phyloP scores from a whole-genome alignment of 2,113 vertebrate species.

The Falco punctatus region DNA sequence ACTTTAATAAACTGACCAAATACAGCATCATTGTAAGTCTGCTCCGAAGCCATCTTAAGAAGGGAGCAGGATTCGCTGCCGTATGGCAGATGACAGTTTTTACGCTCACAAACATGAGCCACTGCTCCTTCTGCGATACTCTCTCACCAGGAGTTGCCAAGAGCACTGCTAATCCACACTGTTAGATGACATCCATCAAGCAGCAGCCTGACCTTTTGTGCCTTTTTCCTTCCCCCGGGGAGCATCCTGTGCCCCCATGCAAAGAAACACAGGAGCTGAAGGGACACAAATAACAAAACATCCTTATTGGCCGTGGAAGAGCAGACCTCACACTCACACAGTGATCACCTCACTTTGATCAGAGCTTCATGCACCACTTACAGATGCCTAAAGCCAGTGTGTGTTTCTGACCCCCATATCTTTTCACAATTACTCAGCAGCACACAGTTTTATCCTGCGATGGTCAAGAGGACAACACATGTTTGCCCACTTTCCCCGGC shows the following conservation, averaged over 20 bases:
- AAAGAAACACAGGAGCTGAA: not conserved
- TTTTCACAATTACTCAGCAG: not conserved
- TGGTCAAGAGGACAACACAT: slow-evolving; percentile 26
- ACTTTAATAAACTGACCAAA: not conserved
- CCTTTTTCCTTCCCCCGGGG: rapidly evolving
- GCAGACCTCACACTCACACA: not conserved
- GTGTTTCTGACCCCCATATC: not conserved
- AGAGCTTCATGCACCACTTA: not conserved
- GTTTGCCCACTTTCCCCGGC: not conserved
- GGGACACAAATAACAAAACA: not conserved
- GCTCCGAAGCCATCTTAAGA: not conserved
- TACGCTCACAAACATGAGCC: not conserved
- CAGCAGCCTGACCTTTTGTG: not conserved
- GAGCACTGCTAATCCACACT: not conserved
- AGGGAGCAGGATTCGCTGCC: not conserved
- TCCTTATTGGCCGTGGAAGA: not conserved
- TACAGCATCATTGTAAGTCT: not conserved
- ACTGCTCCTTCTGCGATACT: not conserved
- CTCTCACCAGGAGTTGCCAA: not conserved
- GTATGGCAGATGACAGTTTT: not conserved
- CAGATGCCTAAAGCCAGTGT: not conserved
- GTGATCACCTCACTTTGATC: slow-evolving; percentile 37
- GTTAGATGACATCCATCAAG: not conserved
- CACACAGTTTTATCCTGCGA: not conserved
- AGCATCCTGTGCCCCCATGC: not conserved